Evolutionary conservation across 2,797 vertebrate species (phyloP).

Genomic region (Botia almorhae): DNA sequence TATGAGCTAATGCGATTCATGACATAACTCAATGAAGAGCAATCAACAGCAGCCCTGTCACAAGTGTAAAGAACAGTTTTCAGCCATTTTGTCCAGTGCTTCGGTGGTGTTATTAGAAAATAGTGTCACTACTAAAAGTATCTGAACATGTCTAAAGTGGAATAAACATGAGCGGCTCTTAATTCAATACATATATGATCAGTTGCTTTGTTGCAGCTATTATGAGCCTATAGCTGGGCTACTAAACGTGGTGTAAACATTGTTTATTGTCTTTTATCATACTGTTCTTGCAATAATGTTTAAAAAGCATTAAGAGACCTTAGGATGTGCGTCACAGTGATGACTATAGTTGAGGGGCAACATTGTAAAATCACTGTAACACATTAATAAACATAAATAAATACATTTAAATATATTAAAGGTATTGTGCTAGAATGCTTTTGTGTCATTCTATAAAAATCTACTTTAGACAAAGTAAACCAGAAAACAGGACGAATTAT

Average conservation of each 20-base stretch:
- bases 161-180: no score
- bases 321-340: no score
- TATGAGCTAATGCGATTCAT: slow-evolving; percentile 43
- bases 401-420: no score
- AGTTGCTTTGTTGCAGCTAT: not conserved
- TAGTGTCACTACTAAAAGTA: not conserved
- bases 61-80: slow-evolving; percentile 6
- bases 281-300: not conserved
- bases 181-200: no score
- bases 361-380: no score
- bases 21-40: slow-evolving; percentile 28
- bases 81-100: not conserved
- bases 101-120: not conserved
- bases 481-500: no score
- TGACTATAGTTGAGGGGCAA: no score
- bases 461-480: not conserved
- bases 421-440: no score
- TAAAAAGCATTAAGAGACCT: not conserved
- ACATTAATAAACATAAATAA: no score
- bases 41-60: slow-evolving; percentile 10
- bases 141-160: not conserved
- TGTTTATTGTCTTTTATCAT: not conserved
- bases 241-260: not conserved
- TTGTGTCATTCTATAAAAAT: not conserved
- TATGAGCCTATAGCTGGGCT: not conserved